Evolutionary conservation across 2,113 vertebrate species (phyloP).

Genomic region (Toxotes jaculatrix): DNA sequence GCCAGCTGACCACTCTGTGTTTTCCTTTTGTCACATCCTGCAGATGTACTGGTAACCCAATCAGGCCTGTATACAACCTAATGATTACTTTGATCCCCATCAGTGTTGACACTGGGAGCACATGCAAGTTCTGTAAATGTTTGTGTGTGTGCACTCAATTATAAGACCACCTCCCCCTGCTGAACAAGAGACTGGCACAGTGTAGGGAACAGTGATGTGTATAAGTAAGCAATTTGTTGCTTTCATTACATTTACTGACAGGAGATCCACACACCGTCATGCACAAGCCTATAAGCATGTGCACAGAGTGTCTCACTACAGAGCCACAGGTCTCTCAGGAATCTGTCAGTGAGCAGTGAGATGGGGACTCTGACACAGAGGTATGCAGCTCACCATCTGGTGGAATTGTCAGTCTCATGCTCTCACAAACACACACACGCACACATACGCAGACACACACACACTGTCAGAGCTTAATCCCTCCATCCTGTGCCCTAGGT

Average conservation of each 20-base stretch:
- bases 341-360: conserved; percentile 54
- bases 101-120: conserved; percentile 4
- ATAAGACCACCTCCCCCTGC: neutral
- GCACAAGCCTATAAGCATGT: neutral
- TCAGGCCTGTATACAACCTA: conserved; percentile 31
- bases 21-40: conserved; percentile 43
- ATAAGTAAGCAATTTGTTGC: neutral
- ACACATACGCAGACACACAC: conserved; percentile 13
- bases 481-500: conserved; percentile 51
- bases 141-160: neutral
- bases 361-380: conserved; percentile 53
- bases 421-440: conserved; percentile 6
- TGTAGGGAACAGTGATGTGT: neutral
- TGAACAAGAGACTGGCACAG: neutral
- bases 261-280: conserved; percentile 8
- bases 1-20: conserved; percentile 24
- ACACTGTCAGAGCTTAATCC: conserved; percentile 13
- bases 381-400: conserved; percentile 69
- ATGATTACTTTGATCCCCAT: conserved; percentile 32
- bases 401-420: conserved; percentile 48
- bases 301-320: conserved; percentile 7
- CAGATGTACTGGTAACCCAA: conserved; percentile 51
- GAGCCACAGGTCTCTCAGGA: conserved; percentile 42
- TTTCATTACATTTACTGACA: neutral
- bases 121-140: neutral